Evolutionary conservation across 2,113 vertebrate species (phyloP), one percentile per base, ranked within the genome.

Genomic region (Muscicapa adusta): DNA sequence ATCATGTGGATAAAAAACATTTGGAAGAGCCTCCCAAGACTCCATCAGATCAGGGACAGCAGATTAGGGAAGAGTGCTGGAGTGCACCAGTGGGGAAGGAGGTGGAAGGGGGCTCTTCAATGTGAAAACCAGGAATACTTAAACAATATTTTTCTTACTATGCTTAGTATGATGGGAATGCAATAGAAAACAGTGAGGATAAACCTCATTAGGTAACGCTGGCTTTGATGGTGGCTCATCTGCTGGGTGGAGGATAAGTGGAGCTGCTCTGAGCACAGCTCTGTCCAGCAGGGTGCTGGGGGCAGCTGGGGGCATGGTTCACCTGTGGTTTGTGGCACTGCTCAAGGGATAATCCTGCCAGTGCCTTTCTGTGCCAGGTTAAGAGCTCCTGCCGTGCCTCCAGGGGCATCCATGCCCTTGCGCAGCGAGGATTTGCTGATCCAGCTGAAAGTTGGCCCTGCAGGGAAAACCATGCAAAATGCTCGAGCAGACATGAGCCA

Each of bases 111-210:
- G 58, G 53, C 18, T 4, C 66, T 83, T 76, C 36, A 10, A 3
- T 48, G 47, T 17, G 29, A 78, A 93, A 93, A 26, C 20, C 43
- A 77, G 63, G 61, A 76, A 24, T 80, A 70, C 38, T 86, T 83
- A 31, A 73, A 73, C 40, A 93, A 62, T 92, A 80, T 92, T 96
- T 96, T 83, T 53, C 58, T 94, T 76, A 48, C 48, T 82, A 83
- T 80, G 71, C 60, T 92, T 76, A 91, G 67, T 48, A 83, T 80
- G 91, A 82, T 36, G 50, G 91, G 72, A 96, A 91, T 88, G 86
- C 33, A 66, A 61, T 17, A 42, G 31, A 60, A 74, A 70, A 10
- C 67, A 83, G 0, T 0, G 29, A 93, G 83, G 54, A 62, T n/a
- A 91, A 93, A 77, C 45, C 89, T 88, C 0, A 1, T 83, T 88